These are phyloP conservation scores for Aphodius granarius DNA, from an alignment of 2,888 invertebrate genomes.

Conservation along the genomic window DNA sequence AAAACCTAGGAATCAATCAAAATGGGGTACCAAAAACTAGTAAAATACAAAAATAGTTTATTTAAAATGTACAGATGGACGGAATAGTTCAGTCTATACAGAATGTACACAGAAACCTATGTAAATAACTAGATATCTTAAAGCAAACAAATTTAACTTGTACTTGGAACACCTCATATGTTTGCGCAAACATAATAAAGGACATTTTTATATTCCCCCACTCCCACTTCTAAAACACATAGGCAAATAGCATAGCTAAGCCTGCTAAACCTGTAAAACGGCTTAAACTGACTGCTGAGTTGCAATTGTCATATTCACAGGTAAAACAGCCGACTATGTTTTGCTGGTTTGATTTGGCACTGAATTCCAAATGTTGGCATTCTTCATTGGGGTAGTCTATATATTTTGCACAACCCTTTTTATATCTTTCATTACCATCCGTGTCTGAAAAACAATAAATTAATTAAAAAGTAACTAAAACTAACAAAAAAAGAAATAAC, in stretches of 20 bases:
- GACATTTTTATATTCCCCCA: neutral
- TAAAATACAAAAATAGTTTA: neutral
- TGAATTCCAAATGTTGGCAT: neutral
- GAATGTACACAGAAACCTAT: neutral
- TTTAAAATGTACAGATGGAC: neutral
- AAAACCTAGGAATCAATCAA: no score
- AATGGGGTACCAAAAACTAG: no score
- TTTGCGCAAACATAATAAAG: neutral
- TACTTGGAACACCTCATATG: neutral
- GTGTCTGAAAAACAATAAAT: neutral
- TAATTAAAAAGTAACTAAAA: neutral
- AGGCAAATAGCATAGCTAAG: slow-evolving; percentile 20
- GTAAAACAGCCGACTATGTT: slow-evolving; percentile 39
- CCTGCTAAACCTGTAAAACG: slow-evolving; percentile 37
- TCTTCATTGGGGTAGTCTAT: neutral
- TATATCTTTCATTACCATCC: neutral
- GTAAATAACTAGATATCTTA: neutral
- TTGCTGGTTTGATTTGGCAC: neutral
- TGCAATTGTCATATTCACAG: slow-evolving; percentile 48
- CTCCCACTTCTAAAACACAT: neutral
- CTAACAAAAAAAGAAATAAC: neutral
- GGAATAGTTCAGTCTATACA: neutral
- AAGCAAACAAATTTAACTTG: neutral
- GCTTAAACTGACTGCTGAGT: slow-evolving; percentile 40
- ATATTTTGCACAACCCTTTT: neutral